These are phyloP conservation scores for Wasmannia auropunctata DNA, from an alignment of 1,140 invertebrate species.

Conservation along the genomic window DNA sequence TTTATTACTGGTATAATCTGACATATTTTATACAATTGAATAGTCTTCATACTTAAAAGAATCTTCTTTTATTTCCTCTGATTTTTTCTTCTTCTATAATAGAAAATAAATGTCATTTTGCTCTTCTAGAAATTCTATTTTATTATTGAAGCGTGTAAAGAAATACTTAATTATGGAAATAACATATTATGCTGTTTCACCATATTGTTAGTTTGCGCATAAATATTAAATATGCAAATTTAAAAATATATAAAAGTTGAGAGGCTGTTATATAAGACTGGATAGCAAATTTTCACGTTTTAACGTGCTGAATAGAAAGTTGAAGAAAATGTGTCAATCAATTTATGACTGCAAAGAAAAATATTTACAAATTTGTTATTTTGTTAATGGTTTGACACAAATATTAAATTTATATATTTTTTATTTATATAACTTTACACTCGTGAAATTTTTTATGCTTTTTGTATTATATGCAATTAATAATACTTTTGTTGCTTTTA, in stretches of 20 bases:
- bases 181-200: conserved; percentile 25
- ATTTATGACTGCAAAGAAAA: conserved; percentile 36
- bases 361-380: conserved; percentile 37
- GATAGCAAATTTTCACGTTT: conserved; percentile 49
- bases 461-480: conserved; percentile 46
- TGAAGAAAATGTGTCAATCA: conserved; percentile 39
- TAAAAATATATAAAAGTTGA: conserved; percentile 46
- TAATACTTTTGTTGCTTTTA: conserved; percentile 28
- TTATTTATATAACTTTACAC: conserved; percentile 11
- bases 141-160: neutral
- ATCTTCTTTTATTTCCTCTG: conserved; percentile 5
- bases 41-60: neutral
- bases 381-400: conserved; percentile 10
- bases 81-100: conserved; percentile 21
- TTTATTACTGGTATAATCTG: neutral
- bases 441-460: conserved; percentile 43
- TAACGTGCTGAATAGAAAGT: conserved; percentile 17
- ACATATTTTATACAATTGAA: neutral
- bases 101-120: neutral
- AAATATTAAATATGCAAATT: conserved; percentile 54
- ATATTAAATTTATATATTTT: conserved; percentile 19
- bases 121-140: neutral
- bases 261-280: conserved; percentile 70
- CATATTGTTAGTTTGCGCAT: conserved; percentile 57
- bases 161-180: neutral